phyloP scores from a whole-genome alignment of 2,113 vertebrate species.

The Paraplagusia blochii region DNA sequence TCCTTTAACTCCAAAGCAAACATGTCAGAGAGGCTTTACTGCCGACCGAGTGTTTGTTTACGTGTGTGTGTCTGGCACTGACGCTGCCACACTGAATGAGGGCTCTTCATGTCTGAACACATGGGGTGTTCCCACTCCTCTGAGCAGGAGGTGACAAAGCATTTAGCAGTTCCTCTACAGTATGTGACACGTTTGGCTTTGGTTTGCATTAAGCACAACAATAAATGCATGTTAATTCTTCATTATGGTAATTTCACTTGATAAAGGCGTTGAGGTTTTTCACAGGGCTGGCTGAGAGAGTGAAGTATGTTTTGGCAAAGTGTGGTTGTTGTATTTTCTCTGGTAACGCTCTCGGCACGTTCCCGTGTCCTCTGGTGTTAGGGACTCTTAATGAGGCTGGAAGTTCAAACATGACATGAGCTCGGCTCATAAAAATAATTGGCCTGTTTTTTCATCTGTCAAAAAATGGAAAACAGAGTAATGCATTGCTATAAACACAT shows the following conservation, averaged over 20 bases:
- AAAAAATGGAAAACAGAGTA: slow-evolving; percentile 38
- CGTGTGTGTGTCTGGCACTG: slow-evolving; percentile 8
- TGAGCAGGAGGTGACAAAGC: slow-evolving; percentile 90
- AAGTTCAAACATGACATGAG: slow-evolving; percentile 70
- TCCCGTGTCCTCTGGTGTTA: slow-evolving; percentile 70
- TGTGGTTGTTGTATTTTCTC: slow-evolving; percentile 77
- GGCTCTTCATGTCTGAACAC: slow-evolving; percentile 13
- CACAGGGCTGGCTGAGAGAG: slow-evolving; percentile 85
- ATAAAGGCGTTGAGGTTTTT: slow-evolving; percentile 85
- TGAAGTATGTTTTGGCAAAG: slow-evolving; percentile 77
- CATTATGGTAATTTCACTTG: slow-evolving; percentile 95
- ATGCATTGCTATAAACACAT: slow-evolving; percentile 42
- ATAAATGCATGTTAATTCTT: slow-evolving; percentile 99
- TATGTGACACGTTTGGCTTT: slow-evolving; percentile 89
- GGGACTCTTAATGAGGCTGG: slow-evolving; percentile 65
- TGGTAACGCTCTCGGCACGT: slow-evolving; percentile 75
- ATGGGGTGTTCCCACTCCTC: slow-evolving; percentile 78
- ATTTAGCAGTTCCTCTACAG: slow-evolving; percentile 80
- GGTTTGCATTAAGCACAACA: slow-evolving; percentile 93
- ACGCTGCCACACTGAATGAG: slow-evolving; percentile 15
- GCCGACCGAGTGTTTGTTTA: slow-evolving; percentile 30
- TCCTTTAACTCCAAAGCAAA: slow-evolving; percentile 17
- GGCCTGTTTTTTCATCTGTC: slow-evolving; percentile 52
- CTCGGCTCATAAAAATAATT: slow-evolving; percentile 64
- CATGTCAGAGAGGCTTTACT: slow-evolving; percentile 16